Conservation (phyloP, 2,797 vertebrate species). For the Centropyge bicolor region DNA sequence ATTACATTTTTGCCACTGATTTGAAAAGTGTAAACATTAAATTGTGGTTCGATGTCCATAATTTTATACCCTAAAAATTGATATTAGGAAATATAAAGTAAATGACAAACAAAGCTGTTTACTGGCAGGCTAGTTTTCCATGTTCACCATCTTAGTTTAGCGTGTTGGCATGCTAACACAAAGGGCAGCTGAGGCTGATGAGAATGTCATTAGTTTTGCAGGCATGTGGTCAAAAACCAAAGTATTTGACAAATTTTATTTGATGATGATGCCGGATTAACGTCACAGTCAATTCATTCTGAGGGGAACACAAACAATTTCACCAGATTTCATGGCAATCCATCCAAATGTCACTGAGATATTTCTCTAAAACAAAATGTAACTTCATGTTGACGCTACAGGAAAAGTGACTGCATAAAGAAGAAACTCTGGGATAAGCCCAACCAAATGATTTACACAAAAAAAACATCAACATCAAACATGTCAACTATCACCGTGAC, state of each 20-base stretch:
- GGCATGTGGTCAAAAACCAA: not conserved
- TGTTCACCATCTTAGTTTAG: not conserved
- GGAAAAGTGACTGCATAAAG: not conserved
- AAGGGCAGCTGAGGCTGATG: not conserved
- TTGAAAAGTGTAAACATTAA: not conserved
- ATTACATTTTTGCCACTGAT: not conserved
- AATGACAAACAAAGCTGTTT: not conserved
- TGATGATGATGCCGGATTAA: no score
- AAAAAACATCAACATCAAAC: conserved; percentile 7
- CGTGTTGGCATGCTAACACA: not conserved
- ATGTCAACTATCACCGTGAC: conserved; percentile 19
- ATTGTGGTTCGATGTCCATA: not conserved
- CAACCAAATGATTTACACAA: not conserved
- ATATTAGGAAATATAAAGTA: not conserved
- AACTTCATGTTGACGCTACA: not conserved
- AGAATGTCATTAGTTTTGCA: not conserved
- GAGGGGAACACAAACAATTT: not conserved
- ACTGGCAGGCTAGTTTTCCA: not conserved
- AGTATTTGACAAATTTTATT: not conserved
- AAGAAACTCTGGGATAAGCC: not conserved
- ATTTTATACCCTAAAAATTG: not conserved
- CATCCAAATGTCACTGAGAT: not conserved
- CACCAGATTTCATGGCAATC: not conserved
- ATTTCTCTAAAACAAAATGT: not conserved
- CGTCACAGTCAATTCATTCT: not conserved